Conservation (phyloP, 2,113 vertebrate genomes). For the Sapayoa aenigma region DNA sequence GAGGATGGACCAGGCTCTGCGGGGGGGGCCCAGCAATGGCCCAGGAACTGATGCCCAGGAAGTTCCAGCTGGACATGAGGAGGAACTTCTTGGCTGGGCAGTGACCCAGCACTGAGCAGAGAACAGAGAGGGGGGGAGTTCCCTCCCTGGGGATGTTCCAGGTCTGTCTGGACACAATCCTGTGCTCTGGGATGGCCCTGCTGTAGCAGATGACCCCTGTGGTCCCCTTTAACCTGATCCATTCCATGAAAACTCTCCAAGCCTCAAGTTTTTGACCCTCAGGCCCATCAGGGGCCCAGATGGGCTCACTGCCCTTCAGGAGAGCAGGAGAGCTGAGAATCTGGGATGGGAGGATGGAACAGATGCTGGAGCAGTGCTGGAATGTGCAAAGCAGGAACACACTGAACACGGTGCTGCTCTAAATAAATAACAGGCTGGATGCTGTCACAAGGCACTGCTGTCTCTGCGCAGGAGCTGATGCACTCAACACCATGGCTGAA, state of each 20-base stretch:
- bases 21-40: background rate
- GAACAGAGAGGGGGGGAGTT: background rate
- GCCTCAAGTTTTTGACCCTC: background rate
- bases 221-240: background rate
- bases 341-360: background rate
- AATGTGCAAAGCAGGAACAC: background rate
- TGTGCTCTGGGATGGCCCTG: background rate
- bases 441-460: background rate
- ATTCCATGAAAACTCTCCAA: background rate
- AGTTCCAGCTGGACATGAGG: background rate
- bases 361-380: background rate
- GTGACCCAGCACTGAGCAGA: background rate
- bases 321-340: fast-evolving
- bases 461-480: background rate
- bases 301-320: background rate
- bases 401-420: background rate
- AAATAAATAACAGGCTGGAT: background rate
- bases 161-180: background rate
- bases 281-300: background rate
- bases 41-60: background rate
- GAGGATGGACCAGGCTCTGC: background rate
- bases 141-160: background rate
- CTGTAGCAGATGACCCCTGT: background rate
- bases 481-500: background rate
- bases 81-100: background rate